Percentiles rank a stretch among this genome's conserved stretches.
phyloP scores from a whole-genome alignment of 2,888 invertebrate species.

The Allophyes oxyacanthae region DNA sequence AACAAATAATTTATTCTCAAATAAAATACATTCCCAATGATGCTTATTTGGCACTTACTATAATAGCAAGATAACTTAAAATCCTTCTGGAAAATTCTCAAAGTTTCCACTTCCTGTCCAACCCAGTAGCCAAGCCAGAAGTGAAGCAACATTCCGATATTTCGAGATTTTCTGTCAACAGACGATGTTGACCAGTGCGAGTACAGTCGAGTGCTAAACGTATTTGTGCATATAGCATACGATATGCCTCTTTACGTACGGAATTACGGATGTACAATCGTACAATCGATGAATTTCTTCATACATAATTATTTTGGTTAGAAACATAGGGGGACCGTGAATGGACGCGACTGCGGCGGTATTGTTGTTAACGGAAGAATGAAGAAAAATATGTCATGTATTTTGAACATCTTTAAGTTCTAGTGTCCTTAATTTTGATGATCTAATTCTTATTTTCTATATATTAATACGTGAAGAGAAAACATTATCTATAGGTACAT shows the following conservation, averaged over 20 bases:
- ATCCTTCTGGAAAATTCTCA: too few species aligned
- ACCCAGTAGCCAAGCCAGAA: slow-evolving; percentile 25
- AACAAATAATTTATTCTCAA: too few species aligned
- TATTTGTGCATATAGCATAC: slow-evolving; percentile 34
- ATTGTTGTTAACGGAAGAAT: not conserved
- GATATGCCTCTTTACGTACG: not conserved
- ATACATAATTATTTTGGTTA: slow-evolving; percentile 18
- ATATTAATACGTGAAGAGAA: too few species aligned
- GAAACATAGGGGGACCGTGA: slow-evolving; percentile 24
- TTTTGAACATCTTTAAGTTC: too few species aligned
- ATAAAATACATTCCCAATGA: too few species aligned
- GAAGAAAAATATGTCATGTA: too few species aligned
- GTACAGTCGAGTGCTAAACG: slow-evolving; percentile 39
- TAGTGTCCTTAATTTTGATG: too few species aligned
- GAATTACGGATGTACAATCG: too few species aligned
- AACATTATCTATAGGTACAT: too few species aligned
- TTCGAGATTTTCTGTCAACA: slow-evolving; percentile 42
- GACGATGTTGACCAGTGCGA: slow-evolving; percentile 13
- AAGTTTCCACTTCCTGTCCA: not conserved
- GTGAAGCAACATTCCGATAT: slow-evolving; percentile 18
- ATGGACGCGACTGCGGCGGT: not conserved
- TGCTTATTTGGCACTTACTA: too few species aligned
- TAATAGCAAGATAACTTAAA: too few species aligned
- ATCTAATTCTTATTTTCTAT: too few species aligned
- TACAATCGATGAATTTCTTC: slow-evolving; percentile 24